Percentiles rank a stretch among this genome's conserved stretches.
Conservation (phyloP, 2,888 invertebrate genomes). For the Diachrysia chrysitis region DNA sequence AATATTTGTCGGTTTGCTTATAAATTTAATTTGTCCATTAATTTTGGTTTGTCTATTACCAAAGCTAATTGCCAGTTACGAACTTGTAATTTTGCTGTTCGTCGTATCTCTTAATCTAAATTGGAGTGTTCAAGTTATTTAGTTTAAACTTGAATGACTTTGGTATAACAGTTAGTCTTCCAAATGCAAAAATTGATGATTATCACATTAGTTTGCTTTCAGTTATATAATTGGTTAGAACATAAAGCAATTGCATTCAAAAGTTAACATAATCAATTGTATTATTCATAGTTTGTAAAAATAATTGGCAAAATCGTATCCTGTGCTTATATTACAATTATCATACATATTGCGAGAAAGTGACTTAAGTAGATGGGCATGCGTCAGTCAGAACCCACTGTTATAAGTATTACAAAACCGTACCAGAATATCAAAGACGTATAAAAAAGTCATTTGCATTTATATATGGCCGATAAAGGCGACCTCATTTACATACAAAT, state of each 20-base stretch:
- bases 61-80: slow-evolving; percentile 59
- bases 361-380: slow-evolving; percentile 9
- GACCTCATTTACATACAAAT: slow-evolving; percentile 19
- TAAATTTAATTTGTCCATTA: slow-evolving; percentile 73
- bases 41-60: slow-evolving; percentile 69
- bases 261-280: neutral
- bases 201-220: neutral
- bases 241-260: neutral
- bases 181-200: neutral
- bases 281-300: neutral
- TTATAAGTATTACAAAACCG: slow-evolving; percentile 16
- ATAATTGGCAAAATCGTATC: neutral
- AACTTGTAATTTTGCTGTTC: slow-evolving; percentile 56
- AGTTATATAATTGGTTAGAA: neutral
- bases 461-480: neutral
- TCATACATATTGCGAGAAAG: slow-evolving; percentile 29
- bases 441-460: slow-evolving; percentile 33
- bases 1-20: slow-evolving; percentile 71
- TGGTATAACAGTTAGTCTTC: slow-evolving; percentile 28
- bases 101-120: slow-evolving; percentile 48
- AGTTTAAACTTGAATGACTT: slow-evolving; percentile 44
- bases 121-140: slow-evolving; percentile 44
- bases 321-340: slow-evolving; percentile 6
- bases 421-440: slow-evolving; percentile 24
- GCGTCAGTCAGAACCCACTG: slow-evolving; percentile 24